Percentiles rank a stretch among this genome's conserved stretches.
phyloP scores from a whole-genome alignment of 2,797 vertebrate species.

The Falco cherrug region DNA sequence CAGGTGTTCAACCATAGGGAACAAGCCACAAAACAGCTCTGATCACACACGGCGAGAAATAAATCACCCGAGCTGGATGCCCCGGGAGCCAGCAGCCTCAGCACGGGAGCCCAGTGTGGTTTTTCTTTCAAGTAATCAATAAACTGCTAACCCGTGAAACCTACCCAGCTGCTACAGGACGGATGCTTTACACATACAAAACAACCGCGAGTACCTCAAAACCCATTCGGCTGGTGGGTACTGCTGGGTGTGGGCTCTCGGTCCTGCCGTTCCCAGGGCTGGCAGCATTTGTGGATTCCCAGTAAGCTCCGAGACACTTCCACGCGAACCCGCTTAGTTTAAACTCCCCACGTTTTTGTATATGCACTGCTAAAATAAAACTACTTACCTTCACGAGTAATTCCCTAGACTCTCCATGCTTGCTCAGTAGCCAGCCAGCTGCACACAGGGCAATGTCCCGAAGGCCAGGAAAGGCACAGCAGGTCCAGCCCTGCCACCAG shows the following conservation, averaged over 20 bases:
- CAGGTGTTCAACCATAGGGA: background rate
- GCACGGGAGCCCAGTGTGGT: rapidly evolving
- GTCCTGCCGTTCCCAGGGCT: background rate
- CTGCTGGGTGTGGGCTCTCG: background rate
- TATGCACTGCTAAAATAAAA: background rate
- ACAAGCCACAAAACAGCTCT: background rate
- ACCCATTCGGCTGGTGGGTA: rapidly evolving
- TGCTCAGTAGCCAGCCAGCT: background rate
- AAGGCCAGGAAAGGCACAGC: background rate
- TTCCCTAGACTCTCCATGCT: rapidly evolving
- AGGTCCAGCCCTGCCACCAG: background rate
- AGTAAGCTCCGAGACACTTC: rapidly evolving
- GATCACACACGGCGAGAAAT: rapidly evolving
- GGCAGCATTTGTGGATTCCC: background rate
- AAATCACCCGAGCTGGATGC: background rate
- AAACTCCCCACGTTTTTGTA: background rate
- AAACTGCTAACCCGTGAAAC: background rate
- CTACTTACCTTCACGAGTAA: background rate
- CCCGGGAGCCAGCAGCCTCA: background rate
- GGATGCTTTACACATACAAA: no score
- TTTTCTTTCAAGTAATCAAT: background rate
- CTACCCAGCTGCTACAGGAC: background rate
- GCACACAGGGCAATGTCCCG: background rate
- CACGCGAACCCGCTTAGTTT: rapidly evolving
- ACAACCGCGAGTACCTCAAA: background rate